Evolutionary conservation across 2,888 invertebrate genomes (phyloP).

Genomic region (Lordiphosa fenestrarum): DNA sequence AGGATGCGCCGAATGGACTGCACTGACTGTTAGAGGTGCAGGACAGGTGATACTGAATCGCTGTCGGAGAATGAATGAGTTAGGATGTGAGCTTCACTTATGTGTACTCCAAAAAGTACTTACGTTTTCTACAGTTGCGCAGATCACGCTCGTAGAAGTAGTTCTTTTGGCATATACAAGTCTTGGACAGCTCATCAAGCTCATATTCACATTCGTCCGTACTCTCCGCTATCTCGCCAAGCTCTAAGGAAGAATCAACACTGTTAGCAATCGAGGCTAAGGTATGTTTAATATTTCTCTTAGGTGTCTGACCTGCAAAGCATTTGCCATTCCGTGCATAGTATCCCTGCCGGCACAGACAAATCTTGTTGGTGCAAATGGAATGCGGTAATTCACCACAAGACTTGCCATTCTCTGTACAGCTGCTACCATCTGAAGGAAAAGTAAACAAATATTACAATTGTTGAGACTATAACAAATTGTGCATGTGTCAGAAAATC

Average conservation of each 20-base stretch:
- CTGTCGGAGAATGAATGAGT: conserved; percentile 31
- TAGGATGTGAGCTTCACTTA: background rate
- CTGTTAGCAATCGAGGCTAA: background rate
- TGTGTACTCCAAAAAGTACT: conserved; percentile 24
- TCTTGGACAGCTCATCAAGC: conserved; percentile 70
- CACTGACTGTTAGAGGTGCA: conserved; percentile 79
- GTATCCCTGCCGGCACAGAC: conserved; percentile 77
- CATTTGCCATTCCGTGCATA: conserved; percentile 75
- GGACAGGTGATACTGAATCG: conserved; percentile 74
- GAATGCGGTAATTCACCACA: conserved; percentile 77
- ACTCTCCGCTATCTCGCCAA: conserved; percentile 79
- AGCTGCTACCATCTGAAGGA: conserved; percentile 70
- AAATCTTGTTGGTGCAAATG: conserved; percentile 74
- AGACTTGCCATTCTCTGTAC: conserved; percentile 70
- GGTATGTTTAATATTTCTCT: too few species aligned
- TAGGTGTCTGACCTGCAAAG: conserved; percentile 69
- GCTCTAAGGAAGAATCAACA: conserved; percentile 50
- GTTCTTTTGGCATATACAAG: conserved; percentile 78
- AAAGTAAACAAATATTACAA: too few species aligned
- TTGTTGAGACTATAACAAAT: too few species aligned
- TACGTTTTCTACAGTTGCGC: conserved; percentile 79
- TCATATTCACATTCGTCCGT: conserved; percentile 75
- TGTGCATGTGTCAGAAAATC: too few species aligned
- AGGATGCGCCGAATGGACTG: conserved; percentile 78
- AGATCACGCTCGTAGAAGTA: conserved; percentile 76